Conservation (phyloP, 1,140 invertebrate species). For the Dendroctonus ponderosae region DNA sequence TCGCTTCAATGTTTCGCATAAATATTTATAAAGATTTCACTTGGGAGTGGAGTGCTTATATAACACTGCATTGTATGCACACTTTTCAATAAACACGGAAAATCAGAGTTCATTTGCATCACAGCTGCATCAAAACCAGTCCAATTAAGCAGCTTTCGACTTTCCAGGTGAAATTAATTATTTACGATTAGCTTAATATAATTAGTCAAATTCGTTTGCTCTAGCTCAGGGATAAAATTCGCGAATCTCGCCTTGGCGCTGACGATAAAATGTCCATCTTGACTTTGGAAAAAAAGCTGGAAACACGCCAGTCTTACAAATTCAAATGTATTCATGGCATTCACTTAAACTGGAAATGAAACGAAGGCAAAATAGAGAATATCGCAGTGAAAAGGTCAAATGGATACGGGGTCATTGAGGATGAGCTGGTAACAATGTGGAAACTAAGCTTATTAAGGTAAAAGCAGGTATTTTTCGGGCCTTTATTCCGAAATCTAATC, state of each 20-base stretch:
- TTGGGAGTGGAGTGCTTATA: no score
- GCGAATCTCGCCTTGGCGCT: conserved; percentile 4
- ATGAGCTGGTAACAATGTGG: conserved; percentile 17
- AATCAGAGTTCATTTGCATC: no score
- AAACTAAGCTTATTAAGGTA: conserved; percentile 25
- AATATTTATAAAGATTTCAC: no score
- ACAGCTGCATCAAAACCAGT: no score
- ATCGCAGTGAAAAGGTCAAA: conserved; percentile 19
- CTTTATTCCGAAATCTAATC: conserved; percentile 13
- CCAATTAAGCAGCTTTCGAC: no score
- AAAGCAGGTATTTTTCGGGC: conserved; percentile 16
- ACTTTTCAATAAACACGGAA: no score
- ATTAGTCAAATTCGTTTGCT: not conserved
- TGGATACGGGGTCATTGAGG: conserved; percentile 8
- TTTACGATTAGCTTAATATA: no score
- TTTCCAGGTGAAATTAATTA: no score
- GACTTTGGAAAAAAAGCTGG: conserved; percentile 4
- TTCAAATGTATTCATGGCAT: conserved; percentile 21
- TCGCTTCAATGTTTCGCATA: no score
- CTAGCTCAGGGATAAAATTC: conserved; percentile 4
- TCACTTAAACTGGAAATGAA: conserved; percentile 16
- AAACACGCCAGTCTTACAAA: conserved; percentile 11
- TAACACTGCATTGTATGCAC: no score
- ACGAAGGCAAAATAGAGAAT: conserved; percentile 14
- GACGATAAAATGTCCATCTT: conserved; percentile 16